Conservation (phyloP, 2,888 invertebrate species). For the Stenichneumon culpator region DNA sequence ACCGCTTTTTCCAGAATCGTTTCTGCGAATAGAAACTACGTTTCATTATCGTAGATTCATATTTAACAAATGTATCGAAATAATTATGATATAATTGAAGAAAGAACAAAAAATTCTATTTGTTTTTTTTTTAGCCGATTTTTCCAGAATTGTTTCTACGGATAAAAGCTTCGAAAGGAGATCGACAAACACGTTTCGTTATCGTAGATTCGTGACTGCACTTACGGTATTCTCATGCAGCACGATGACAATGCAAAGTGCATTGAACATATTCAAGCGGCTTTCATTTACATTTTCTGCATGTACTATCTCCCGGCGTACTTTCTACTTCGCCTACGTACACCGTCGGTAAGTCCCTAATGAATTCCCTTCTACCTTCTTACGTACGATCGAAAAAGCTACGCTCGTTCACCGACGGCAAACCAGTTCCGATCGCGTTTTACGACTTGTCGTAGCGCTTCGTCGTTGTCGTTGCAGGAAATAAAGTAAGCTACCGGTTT, state of each 20-base stretch:
- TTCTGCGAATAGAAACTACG: not conserved
- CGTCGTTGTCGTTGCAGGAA: constrained; percentile 49
- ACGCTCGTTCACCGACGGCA: constrained; percentile 21
- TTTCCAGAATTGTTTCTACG: not conserved
- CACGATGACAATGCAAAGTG: constrained; percentile 18
- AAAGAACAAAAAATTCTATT: not conserved
- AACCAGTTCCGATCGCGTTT: constrained; percentile 57
- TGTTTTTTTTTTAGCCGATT: too few species aligned
- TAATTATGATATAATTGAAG: not conserved
- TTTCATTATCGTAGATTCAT: not conserved
- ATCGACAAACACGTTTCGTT: not conserved
- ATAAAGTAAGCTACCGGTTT: constrained; percentile 64
- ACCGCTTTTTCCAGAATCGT: not conserved
- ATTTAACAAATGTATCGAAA: not conserved
- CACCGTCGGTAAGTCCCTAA: constrained; percentile 31
- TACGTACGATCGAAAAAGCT: constrained; percentile 19
- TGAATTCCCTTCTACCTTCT: constrained; percentile 27
- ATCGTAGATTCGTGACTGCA: not conserved
- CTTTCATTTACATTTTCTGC: constrained; percentile 18
- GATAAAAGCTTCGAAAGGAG: not conserved
- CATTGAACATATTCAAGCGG: constrained; percentile 5
- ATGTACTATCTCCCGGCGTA: constrained; percentile 10
- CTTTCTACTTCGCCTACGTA: constrained; percentile 44
- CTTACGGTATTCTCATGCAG: not conserved
- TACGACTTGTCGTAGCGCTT: constrained; percentile 22